Evolutionary conservation across 2,113 vertebrate species (phyloP).

Genomic region (Chaetops frenatus): DNA sequence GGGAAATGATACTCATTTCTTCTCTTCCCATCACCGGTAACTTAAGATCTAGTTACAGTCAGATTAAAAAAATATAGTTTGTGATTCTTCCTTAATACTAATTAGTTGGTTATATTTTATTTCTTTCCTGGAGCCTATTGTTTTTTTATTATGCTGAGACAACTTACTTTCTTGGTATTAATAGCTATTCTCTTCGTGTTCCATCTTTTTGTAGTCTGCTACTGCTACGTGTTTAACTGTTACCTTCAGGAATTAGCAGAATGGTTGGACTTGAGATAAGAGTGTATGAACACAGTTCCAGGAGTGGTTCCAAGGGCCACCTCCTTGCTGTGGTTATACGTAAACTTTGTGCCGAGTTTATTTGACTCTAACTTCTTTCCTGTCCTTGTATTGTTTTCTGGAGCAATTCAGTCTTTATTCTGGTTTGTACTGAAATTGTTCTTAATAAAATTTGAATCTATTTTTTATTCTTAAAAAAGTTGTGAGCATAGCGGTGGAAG

Average conservation of each 20-base stretch:
- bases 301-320: background rate
- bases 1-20: background rate
- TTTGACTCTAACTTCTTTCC: background rate
- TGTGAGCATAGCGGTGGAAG: background rate
- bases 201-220: background rate
- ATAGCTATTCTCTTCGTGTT: background rate
- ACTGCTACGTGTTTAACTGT: background rate
- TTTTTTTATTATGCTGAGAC: background rate
- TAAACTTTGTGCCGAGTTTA: background rate
- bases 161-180: background rate
- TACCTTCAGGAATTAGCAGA: background rate
- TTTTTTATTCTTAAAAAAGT: background rate
- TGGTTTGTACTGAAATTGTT: background rate
- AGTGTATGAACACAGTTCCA: background rate
- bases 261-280: background rate
- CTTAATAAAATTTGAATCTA: background rate
- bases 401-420: background rate
- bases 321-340: background rate
- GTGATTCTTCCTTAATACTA: background rate
- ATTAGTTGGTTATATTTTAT: background rate
- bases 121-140: background rate
- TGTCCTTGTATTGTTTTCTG: background rate
- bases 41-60: background rate
- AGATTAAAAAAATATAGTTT: background rate
- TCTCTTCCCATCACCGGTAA: background rate